Base-by-base conservation (phyloP, 2,888 invertebrate genomes). In the Synanthedon vespiformis region DNA sequence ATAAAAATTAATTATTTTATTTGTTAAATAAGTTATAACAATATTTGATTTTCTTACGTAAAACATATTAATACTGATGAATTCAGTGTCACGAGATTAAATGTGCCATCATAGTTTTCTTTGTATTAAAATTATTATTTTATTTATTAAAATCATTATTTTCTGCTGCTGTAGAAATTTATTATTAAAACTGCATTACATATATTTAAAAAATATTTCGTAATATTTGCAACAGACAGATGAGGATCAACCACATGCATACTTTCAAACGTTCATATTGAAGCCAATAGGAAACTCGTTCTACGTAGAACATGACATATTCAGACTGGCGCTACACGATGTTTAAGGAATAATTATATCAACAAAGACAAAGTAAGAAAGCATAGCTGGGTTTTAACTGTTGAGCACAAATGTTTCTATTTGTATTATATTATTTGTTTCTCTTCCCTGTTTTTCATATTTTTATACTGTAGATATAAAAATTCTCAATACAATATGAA, bases 291-390 rank as follows among this genome's bases (percentile, higher is more conserved):
- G 92, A 80, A 93, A 90, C 78, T 94, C 93, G 77, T 98, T 94
- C 91, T 97, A 94, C 89, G 93, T 97, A 77, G 95, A 95, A 87
- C 96, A 97, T 84, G 97, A 98, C 87, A 92, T 96, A 82, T 98
- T 98, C 90, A 92, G 97, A 81, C 92, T 98, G 77, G 94, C 95
- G 64, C 91, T 98, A 69, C 97, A 97, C 86, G 93, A 97, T 88
- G 57, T 73, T 57, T 83, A 80, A 70, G 59, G 60, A 64, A 48
- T 18, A 48, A 16, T 48, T 48, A 54, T 55, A 54, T 54, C 54
- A 51, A 57, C 22, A 48, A 16, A 48, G 60, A 58, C 57, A 65
- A 75, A 72, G 74, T 74, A 75, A 72, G 80, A 68, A 59, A 67
- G 61, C 63, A 64, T 59, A 60, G 54, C 54, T 60, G 60, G 61